Conservation (phyloP, 1,140 invertebrate species). For the Chelonus insularis region DNA sequence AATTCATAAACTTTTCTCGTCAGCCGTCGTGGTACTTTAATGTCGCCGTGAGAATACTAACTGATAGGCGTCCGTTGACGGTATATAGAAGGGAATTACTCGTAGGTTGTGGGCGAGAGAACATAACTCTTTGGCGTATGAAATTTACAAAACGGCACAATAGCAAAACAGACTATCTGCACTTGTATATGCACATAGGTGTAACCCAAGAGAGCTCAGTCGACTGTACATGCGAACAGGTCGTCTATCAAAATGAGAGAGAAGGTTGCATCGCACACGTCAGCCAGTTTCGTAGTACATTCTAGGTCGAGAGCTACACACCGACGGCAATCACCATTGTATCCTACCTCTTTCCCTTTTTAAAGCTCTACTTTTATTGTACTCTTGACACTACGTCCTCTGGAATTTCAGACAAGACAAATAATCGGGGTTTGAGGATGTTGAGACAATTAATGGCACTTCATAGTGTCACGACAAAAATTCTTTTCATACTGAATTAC, state of each 20-base stretch:
- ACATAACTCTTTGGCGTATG: conserved; percentile 51
- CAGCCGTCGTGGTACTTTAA: conserved; percentile 15
- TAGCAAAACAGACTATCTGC: conserved; percentile 44
- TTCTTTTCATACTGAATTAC: conserved; percentile 20
- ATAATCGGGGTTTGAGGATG: conserved; percentile 12
- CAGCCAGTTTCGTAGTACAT: conserved; percentile 4
- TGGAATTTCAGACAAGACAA: conserved; percentile 16
- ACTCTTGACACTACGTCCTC: background rate
- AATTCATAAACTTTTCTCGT: conserved; percentile 1
- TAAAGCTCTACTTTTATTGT: conserved; percentile 13
- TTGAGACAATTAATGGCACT: conserved; percentile 13
- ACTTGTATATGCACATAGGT: conserved; percentile 28
- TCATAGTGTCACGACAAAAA: conserved; percentile 17
- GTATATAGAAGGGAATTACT: conserved; percentile 11
- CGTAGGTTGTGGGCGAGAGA: conserved; percentile 29
- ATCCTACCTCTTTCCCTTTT: background rate
- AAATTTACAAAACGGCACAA: conserved; percentile 55
- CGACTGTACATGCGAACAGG: conserved; percentile 53
- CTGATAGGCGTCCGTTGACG: conserved; percentile 38
- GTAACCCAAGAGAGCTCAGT: conserved; percentile 37
- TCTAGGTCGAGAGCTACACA: conserved; percentile 16
- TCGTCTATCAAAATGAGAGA: conserved; percentile 56
- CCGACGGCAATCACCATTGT: conserved; percentile 14
- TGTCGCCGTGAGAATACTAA: conserved; percentile 35
- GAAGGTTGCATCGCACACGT: conserved; percentile 23